phyloP scores from a whole-genome alignment of 2,888 invertebrate genomes.

The Ormia ochracea region DNA sequence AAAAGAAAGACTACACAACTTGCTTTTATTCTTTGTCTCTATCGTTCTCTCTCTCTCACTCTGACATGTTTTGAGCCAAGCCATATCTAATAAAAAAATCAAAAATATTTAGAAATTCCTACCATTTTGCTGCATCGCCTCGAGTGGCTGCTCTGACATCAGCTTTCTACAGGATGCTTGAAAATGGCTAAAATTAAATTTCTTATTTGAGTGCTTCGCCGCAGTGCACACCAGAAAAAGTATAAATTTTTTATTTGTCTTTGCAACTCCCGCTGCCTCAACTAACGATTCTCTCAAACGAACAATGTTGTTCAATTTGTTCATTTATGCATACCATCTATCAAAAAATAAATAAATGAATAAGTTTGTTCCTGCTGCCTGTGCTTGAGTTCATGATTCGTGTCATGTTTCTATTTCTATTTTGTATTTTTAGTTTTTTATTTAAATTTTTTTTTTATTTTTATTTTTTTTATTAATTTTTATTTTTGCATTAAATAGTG shows the following conservation, averaged over 20 bases:
- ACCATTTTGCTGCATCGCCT: no score
- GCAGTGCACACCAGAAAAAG: neutral
- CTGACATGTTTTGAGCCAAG: no score
- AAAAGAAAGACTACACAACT: no score
- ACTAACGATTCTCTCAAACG: neutral
- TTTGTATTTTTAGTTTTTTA: conserved; percentile 2
- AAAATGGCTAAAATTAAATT: no score
- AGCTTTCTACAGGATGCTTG: no score
- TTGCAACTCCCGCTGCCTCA: neutral
- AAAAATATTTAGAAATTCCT: no score
- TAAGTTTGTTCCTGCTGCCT: neutral
- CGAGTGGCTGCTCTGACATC: no score
- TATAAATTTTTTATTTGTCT: neutral
- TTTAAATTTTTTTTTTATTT: neutral
- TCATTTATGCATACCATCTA: neutral
- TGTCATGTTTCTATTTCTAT: conserved; percentile 18
- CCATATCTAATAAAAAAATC: no score
- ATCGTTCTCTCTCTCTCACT: no score
- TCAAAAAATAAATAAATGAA: neutral
- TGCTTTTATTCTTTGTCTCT: no score
- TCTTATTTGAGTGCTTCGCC: no score
- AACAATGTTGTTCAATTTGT: neutral
- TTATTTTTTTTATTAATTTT: no score
- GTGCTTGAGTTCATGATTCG: neutral
- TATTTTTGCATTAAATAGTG: conserved; percentile 43